Evolutionary conservation across 2,113 vertebrate genomes (phyloP).

Genomic region (Chloropsis hardwickii): DNA sequence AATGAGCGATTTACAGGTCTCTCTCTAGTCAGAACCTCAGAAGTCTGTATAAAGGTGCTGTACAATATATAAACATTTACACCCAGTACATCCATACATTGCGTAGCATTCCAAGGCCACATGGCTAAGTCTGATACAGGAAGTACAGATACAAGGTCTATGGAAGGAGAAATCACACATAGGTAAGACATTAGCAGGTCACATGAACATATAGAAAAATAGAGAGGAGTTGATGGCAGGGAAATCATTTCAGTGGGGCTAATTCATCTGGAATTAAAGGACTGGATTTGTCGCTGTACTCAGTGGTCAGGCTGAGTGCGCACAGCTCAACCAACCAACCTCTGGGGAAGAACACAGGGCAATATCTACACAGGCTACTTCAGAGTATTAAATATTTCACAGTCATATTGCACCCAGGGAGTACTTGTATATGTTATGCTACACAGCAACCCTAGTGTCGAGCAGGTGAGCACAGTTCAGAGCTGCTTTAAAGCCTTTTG

Average conservation of each 20-base stretch:
- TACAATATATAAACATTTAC: slow-evolving; percentile 99
- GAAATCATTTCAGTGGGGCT: slow-evolving; percentile 18
- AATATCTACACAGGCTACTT: slow-evolving; percentile 45
- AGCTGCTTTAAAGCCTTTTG: not conserved
- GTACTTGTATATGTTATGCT: not conserved
- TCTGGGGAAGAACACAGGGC: not conserved
- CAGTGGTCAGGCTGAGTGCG: not conserved
- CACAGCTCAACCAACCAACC: not conserved
- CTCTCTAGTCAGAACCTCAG: slow-evolving; percentile 84
- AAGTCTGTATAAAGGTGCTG: slow-evolving; percentile 97
- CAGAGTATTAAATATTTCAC: slow-evolving; percentile 31
- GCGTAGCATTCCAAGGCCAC: slow-evolving; percentile 91
- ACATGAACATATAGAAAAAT: slow-evolving; percentile 50
- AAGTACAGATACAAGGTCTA: slow-evolving; percentile 45
- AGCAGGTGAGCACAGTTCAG: not conserved
- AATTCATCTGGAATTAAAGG: slow-evolving; percentile 1
- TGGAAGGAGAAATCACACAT: slow-evolving; percentile 54
- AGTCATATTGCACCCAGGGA: not conserved
- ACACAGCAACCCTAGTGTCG: not conserved
- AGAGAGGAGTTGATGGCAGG: not conserved
- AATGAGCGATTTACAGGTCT: slow-evolving; percentile 95
- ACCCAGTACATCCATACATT: slow-evolving; percentile 83
- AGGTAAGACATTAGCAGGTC: slow-evolving; percentile 56
- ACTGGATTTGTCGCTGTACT: slow-evolving; percentile 11
- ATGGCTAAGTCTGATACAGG: slow-evolving; percentile 62